Conservation (phyloP, 2,888 invertebrate species). For the Dicycla oo region DNA sequence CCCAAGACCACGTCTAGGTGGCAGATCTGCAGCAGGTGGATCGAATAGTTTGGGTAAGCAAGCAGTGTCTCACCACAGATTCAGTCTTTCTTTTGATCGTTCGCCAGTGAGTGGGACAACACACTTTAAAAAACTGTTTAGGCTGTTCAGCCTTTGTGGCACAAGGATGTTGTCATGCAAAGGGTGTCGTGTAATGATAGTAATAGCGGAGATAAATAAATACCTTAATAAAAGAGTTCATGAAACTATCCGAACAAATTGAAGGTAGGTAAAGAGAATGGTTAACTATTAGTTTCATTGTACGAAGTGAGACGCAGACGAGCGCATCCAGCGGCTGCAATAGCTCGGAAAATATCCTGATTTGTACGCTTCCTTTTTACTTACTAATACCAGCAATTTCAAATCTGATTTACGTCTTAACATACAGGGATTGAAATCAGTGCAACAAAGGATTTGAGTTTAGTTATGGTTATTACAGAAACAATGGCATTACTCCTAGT, state of each 20-base stretch:
- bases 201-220: background rate
- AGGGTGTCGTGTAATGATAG: too few relatives aligned
- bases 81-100: too few relatives aligned
- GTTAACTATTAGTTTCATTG: conserved; percentile 67
- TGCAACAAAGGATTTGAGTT: background rate
- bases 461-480: background rate
- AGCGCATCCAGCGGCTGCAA: conserved; percentile 60
- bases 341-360: conserved; percentile 71
- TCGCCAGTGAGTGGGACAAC: too few relatives aligned
- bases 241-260: conserved; percentile 31
- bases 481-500: background rate
- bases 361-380: conserved; percentile 59
- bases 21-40: too few relatives aligned
- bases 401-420: conserved; percentile 44
- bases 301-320: conserved; percentile 49
- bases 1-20: too few relatives aligned
- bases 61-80: too few relatives aligned
- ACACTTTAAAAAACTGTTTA: too few relatives aligned
- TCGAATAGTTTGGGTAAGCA: too few relatives aligned
- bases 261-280: conserved; percentile 27
- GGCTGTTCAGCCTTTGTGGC: too few relatives aligned
- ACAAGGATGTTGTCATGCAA: too few relatives aligned
- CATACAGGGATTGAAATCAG: conserved; percentile 17
- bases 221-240: background rate
- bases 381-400: conserved; percentile 49